Conservation (phyloP, 2,888 invertebrate species). For the Micropterix aruncella region DNA sequence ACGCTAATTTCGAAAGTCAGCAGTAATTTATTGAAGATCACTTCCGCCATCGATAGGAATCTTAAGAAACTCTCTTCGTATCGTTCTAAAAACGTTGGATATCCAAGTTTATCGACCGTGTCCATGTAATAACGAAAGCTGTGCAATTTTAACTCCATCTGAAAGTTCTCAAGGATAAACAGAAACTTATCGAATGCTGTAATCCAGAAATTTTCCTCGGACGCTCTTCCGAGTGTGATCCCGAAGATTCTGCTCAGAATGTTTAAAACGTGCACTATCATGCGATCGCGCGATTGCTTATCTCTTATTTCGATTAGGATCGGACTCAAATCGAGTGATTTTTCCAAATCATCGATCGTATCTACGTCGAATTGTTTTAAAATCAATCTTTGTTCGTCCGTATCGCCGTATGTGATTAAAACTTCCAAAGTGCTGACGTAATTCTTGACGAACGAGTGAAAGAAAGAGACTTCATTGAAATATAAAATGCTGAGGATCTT, state of each 20-base stretch:
- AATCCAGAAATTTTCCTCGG: neutral
- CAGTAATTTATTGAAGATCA: neutral
- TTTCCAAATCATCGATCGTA: slow-evolving; percentile 23
- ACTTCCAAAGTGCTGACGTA: slow-evolving; percentile 29
- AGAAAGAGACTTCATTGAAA: slow-evolving; percentile 34
- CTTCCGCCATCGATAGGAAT: slow-evolving; percentile 1
- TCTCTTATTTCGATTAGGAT: slow-evolving; percentile 26
- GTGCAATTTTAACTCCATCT: neutral
- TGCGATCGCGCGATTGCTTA: slow-evolving; percentile 17
- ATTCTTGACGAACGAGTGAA: slow-evolving; percentile 30
- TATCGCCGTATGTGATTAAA: slow-evolving; percentile 26
- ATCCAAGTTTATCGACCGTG: neutral
- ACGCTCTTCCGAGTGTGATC: neutral
- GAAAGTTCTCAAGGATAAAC: neutral
- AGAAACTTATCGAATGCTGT: neutral
- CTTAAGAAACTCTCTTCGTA: neutral
- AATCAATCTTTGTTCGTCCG: slow-evolving; percentile 13
- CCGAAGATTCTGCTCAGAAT: slow-evolving; percentile 6
- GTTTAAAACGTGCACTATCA: slow-evolving; percentile 17
- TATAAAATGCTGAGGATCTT: slow-evolving; percentile 38
- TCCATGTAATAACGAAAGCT: neutral
- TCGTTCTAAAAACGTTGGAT: neutral
- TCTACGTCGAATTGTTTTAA: slow-evolving; percentile 33
- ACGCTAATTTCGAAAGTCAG: neutral
- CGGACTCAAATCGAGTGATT: slow-evolving; percentile 26